Conservation (phyloP, 2,888 invertebrate species). For the Anthophora plumipes region DNA sequence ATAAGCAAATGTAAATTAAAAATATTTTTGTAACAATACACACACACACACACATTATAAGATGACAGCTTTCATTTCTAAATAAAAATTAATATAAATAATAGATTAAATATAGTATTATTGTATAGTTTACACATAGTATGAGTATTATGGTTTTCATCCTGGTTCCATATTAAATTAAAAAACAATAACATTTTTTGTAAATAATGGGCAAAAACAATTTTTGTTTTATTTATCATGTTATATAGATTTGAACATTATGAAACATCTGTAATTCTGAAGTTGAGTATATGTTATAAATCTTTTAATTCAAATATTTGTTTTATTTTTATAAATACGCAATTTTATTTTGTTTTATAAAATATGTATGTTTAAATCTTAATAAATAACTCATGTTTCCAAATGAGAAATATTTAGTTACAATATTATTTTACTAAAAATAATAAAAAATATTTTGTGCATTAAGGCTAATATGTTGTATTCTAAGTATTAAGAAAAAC, state of each 20-base stretch:
- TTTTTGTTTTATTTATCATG: not conserved
- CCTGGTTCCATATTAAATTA: conserved; percentile 25
- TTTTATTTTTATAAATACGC: not conserved
- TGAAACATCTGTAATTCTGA: not conserved
- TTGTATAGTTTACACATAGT: not conserved
- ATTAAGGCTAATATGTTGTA: conserved; percentile 18
- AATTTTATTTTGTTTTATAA: not conserved
- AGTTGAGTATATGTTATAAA: not conserved
- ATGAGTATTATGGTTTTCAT: conserved; percentile 11
- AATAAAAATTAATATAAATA: not conserved
- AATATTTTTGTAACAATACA: too few species aligned
- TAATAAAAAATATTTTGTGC: not conserved
- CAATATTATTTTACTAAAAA: conserved; percentile 10
- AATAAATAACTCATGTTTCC: not conserved
- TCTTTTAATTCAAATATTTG: not conserved
- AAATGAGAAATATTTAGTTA: not conserved
- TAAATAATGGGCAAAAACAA: not conserved
- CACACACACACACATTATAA: too few species aligned
- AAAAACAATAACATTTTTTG: not conserved
- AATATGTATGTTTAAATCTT: conserved; percentile 7
- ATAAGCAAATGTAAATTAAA: too few species aligned
- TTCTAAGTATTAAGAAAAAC: conserved; percentile 39
- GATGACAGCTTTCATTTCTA: not conserved
- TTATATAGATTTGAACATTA: not conserved
- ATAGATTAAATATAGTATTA: conserved; percentile 1